phyloP scores from a whole-genome alignment of 2,113 vertebrate genomes.

The Eidolon helvum region DNA sequence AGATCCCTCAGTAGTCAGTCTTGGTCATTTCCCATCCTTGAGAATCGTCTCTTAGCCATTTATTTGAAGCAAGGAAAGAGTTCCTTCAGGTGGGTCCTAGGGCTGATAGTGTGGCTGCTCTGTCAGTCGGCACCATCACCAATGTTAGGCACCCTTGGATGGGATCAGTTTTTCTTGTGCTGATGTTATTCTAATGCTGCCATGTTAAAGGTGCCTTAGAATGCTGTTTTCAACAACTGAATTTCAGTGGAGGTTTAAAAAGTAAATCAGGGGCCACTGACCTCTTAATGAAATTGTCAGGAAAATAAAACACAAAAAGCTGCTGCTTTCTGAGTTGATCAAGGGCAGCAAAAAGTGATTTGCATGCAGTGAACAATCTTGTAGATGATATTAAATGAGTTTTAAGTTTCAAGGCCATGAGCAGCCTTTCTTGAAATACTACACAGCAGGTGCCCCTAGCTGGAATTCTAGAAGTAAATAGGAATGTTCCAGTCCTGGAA shows the following conservation, averaged over 20 bases:
- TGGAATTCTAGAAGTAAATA: slow-evolving; percentile 41
- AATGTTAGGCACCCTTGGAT: no score
- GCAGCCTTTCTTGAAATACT: slow-evolving; percentile 26
- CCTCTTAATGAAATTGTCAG: neutral
- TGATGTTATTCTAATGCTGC: neutral
- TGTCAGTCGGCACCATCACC: neutral
- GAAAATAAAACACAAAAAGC: neutral
- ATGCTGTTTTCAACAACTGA: neutral
- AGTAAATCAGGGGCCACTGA: neutral
- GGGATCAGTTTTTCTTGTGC: neutral
- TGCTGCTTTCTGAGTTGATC: neutral
- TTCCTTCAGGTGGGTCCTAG: neutral
- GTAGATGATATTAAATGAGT: slow-evolving; percentile 25
- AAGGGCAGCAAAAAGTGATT: neutral
- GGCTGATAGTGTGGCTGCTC: no score
- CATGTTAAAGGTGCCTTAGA: neutral
- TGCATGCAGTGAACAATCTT: neutral
- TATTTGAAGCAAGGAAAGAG: neutral
- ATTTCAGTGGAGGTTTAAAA: neutral
- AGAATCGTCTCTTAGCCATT: neutral
- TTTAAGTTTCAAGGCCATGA: slow-evolving; percentile 23
- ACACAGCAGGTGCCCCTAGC: slow-evolving; percentile 20
- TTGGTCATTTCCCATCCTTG: neutral
- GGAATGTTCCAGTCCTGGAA: slow-evolving; percentile 35
- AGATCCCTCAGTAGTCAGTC: neutral